Conservation (phyloP, 2,797 vertebrate genomes). For the Sorex maritimensis region DNA sequence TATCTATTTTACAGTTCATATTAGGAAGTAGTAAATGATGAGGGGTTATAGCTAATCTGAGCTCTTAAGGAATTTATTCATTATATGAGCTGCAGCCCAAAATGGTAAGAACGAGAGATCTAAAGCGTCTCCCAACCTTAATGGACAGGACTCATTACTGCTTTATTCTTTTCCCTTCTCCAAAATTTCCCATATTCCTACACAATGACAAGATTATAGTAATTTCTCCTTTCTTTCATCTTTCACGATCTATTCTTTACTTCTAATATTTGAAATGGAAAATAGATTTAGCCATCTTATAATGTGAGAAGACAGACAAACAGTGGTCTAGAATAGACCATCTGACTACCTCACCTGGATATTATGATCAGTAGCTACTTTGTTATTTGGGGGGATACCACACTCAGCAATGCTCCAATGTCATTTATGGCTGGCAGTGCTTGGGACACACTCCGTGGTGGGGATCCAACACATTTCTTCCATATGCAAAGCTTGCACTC, state of each 20-base stretch:
- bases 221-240: not conserved
- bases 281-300: not conserved
- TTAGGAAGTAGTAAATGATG: not conserved
- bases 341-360: not conserved
- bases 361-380: not conserved
- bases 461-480: too few species aligned
- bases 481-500: too few species aligned
- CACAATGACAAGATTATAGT: not conserved
- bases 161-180: too few species aligned
- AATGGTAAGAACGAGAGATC: not conserved
- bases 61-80: not conserved
- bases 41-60: not conserved
- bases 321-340: not conserved
- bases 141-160: too few species aligned
- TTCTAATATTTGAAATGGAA: not conserved
- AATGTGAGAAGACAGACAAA: constrained; percentile 10
- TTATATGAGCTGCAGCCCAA: not conserved
- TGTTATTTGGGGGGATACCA: not conserved
- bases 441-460: too few species aligned
- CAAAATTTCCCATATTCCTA: not conserved
- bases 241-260: not conserved
- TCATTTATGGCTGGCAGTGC: too few species aligned
- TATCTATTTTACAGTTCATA: not conserved
- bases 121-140: too few species aligned
- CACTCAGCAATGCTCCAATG: too few species aligned